Evolutionary conservation across 2,113 vertebrate genomes (phyloP).

Genomic region (Albula goreensis): DNA sequence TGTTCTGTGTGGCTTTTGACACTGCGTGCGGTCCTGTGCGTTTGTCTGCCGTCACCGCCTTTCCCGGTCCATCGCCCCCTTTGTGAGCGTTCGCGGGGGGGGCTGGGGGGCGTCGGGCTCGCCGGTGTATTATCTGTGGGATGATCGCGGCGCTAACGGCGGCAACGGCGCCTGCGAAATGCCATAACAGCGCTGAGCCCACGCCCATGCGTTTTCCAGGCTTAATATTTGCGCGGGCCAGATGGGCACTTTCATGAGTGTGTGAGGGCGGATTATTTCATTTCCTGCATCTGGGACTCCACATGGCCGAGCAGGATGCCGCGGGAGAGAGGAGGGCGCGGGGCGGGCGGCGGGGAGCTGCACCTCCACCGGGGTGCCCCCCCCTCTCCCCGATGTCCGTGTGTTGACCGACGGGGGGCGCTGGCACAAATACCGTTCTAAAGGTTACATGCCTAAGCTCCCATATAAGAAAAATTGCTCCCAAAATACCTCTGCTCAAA

Average conservation of each 20-base stretch:
- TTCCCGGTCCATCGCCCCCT: neutral
- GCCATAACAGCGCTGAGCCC: conserved; percentile 73
- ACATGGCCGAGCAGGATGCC: conserved; percentile 74
- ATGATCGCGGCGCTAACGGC: conserved; percentile 42
- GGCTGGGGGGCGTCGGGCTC: neutral
- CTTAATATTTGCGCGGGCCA: conserved; percentile 76
- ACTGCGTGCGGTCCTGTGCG: neutral
- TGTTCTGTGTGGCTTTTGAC: neutral
- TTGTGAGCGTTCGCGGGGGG: neutral
- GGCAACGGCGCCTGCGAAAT: conserved; percentile 67
- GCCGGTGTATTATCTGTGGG: conserved; percentile 3
- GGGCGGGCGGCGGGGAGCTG: conserved; percentile 59
- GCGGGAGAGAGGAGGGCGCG: conserved; percentile 63
- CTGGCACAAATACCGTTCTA: conserved; percentile 29
- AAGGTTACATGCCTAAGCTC: conserved; percentile 30
- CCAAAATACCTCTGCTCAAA: conserved; percentile 12
- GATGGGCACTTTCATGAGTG: conserved; percentile 79
- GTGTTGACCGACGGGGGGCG: neutral
- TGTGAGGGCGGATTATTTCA: conserved; percentile 79
- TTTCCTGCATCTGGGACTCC: conserved; percentile 82
- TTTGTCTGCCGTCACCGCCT: neutral
- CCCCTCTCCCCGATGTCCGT: conserved; percentile 28
- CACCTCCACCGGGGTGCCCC: conserved; percentile 53
- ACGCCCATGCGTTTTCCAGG: conserved; percentile 69
- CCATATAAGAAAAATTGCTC: conserved; percentile 24